phyloP scores from a whole-genome alignment of 2,113 vertebrate genomes.

The Rhodinocichla rosea region DNA sequence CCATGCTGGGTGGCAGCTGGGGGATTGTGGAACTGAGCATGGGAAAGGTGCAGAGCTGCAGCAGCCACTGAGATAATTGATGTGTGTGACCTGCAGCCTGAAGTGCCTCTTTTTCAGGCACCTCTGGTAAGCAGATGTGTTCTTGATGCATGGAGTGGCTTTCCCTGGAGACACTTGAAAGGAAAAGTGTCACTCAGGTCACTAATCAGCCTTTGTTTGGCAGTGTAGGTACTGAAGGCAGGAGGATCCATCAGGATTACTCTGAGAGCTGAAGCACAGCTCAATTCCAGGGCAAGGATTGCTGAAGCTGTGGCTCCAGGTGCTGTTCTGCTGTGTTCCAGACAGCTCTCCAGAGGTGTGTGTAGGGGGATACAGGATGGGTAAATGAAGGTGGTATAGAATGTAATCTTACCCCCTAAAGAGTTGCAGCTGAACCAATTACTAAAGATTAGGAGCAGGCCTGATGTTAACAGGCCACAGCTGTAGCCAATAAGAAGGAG shows the following conservation, averaged over 20 bases:
- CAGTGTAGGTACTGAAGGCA: neutral
- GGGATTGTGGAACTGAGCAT: neutral
- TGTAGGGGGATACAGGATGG: no score
- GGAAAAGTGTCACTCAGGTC: neutral
- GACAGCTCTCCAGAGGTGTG: neutral
- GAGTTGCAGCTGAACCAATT: no score
- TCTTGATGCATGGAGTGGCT: neutral
- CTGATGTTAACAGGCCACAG: no score
- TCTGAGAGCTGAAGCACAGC: neutral
- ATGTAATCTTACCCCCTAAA: no score
- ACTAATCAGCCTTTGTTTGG: neutral
- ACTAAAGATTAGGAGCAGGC: no score
- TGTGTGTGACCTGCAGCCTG: neutral
- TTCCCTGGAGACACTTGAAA: neutral
- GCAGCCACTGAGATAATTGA: neutral
- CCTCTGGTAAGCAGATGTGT: neutral
- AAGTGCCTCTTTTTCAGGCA: neutral
- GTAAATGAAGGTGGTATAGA: no score
- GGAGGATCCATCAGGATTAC: neutral
- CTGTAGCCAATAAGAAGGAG: no score
- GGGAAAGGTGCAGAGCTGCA: neutral
- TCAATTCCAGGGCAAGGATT: neutral
- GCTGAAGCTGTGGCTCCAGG: neutral
- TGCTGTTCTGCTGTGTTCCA: neutral
- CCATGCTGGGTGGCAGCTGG: fast-evolving